Conservation (phyloP, 2,888 invertebrate species). For the Eupithecia abbreviata region DNA sequence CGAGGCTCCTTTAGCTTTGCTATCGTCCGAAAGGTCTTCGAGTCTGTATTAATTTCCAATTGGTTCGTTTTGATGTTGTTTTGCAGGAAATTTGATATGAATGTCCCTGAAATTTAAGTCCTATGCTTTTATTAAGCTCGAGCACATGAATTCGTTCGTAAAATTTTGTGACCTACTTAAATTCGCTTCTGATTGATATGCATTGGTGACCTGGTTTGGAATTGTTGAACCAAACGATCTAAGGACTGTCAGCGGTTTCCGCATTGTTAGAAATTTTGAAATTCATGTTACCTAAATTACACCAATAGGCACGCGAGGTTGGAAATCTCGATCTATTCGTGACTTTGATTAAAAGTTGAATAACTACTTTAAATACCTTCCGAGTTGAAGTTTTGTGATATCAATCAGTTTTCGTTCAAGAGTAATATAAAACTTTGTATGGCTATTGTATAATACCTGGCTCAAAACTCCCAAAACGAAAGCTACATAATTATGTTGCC, state of each 20-base stretch:
- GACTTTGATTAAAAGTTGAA: conserved; percentile 29
- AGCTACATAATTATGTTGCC: neutral
- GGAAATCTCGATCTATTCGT: conserved; percentile 28
- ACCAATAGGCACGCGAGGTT: conserved; percentile 52
- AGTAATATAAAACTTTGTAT: conserved; percentile 15
- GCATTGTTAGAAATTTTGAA: conserved; percentile 33
- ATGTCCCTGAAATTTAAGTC: conserved; percentile 74
- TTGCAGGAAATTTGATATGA: conserved; percentile 85
- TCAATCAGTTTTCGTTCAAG: conserved; percentile 1
- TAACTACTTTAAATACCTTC: conserved; percentile 19
- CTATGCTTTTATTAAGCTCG: conserved; percentile 22
- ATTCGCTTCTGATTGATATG: conserved; percentile 40
- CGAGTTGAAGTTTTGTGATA: conserved; percentile 7
- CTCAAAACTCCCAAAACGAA: neutral
- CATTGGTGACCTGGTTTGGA: conserved; percentile 51
- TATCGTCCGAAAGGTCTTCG: conserved; percentile 85
- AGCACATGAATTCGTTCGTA: conserved; percentile 21
- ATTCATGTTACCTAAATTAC: conserved; percentile 49
- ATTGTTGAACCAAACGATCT: conserved; percentile 40
- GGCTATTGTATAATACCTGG: neutral
- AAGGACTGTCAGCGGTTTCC: conserved; percentile 39
- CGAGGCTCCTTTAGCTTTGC: conserved; percentile 87
- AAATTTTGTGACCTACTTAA: conserved; percentile 27
- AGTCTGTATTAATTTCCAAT: conserved; percentile 87
- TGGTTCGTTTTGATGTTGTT: conserved; percentile 87